These are phyloP conservation scores for Cheumatopsyche charites DNA, from an alignment of 1,140 invertebrate species.

Conservation along the genomic window DNA sequence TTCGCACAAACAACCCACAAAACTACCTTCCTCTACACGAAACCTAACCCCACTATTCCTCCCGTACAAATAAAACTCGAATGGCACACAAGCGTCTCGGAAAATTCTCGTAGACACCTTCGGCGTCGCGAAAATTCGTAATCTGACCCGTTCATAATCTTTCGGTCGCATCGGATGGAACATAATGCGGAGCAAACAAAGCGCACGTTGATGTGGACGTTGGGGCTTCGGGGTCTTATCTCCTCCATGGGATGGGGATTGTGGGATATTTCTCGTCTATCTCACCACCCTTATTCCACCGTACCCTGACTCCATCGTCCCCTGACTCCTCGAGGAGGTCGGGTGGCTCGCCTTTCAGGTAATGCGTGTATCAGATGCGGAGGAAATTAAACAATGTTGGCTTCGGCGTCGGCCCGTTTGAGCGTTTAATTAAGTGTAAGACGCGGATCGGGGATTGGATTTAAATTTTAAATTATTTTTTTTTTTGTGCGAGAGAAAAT, in stretches of 20 bases:
- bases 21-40: too few relatives aligned
- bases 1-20: too few relatives aligned
- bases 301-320: too few relatives aligned
- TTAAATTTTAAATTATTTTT: neutral
- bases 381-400: conserved; percentile 31
- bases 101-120: too few relatives aligned
- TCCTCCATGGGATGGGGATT: neutral
- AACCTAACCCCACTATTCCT: too few relatives aligned
- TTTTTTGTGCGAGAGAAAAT: neutral
- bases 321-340: too few relatives aligned
- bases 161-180: neutral
- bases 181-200: neutral
- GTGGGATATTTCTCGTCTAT: neutral
- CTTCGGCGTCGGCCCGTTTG: conserved; percentile 18
- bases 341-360: conserved; percentile 19
- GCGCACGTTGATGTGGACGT: conserved; percentile 25
- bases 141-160: neutral
- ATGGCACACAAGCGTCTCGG: too few relatives aligned
- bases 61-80: too few relatives aligned
- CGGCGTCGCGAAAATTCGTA: neutral
- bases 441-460: neutral
- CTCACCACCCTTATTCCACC: too few relatives aligned
- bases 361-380: conserved; percentile 28
- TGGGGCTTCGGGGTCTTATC: conserved; percentile 20
- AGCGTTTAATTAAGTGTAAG: conserved; percentile 29